These are phyloP conservation scores for Propithecus coquereli DNA, from an alignment of 2,113 vertebrate species.

Conservation along the genomic window DNA sequence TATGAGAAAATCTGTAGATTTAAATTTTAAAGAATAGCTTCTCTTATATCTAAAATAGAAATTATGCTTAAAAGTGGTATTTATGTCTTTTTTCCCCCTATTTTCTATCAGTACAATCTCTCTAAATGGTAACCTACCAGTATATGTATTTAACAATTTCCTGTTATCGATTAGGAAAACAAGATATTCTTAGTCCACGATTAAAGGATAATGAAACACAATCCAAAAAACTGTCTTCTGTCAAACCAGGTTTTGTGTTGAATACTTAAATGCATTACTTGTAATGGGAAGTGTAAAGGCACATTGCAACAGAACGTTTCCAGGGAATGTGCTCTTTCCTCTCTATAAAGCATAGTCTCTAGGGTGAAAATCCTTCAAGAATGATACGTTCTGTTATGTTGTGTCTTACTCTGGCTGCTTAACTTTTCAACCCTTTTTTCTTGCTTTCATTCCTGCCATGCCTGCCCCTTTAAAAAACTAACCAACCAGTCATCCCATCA, in stretches of 20 bases:
- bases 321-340: background rate
- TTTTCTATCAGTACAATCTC: background rate
- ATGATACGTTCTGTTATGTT: background rate
- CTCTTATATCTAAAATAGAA: constrained; percentile 4
- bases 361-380: background rate
- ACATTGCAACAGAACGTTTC: background rate
- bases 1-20: background rate
- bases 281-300: background rate
- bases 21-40: constrained; percentile 41
- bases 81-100: too few relatives aligned
- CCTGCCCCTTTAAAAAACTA: background rate
- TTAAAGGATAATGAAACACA: background rate
- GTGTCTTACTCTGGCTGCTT: background rate
- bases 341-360: background rate
- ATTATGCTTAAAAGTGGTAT: too few relatives aligned
- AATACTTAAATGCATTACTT: background rate
- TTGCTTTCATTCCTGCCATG: background rate
- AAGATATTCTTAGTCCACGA: background rate
- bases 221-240: background rate
- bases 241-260: background rate
- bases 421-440: background rate
- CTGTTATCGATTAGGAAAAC: background rate
- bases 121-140: background rate
- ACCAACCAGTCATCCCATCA: background rate
- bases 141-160: background rate